Base-by-base conservation (phyloP, 2,888 invertebrate genomes). In the Lycophotia porphyrea region DNA sequence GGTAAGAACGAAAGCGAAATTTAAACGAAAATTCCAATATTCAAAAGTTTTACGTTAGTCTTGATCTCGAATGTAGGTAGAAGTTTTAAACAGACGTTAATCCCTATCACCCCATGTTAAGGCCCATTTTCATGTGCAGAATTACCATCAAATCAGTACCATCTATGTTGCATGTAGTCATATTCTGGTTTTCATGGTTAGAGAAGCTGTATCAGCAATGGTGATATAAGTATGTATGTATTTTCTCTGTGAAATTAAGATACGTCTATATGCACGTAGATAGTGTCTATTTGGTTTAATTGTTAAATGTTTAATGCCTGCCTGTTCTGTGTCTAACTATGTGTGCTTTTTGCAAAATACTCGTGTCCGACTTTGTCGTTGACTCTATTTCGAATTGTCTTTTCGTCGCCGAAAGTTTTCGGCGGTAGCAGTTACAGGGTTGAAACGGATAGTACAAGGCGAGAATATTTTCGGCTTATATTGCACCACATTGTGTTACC, bases 1-100 rank as follows among this genome's bases (percentile, higher is more conserved):
- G 96, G 96, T 96, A 96, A 96, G 95, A 93, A 92, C 89, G 92
- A 90, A 84, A 88, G 89, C 87, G 88, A 87, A 90, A 87, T 87
- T 83, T 85, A 81, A 78, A 80, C 71, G 75, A 72, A 70, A 80
- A 80, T 71, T 75, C 68, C 67, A 65, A 63, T 75, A 68, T 76
- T 76, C 58, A 78, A 85, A 76, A 78, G 36, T 66, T 69, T 42
- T 63, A 73, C 73, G 85, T 61, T 74, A 74, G 49, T 77, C 47
- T 74, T 78, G 77, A 49, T 77, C 47, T 74, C 79, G 79, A 71
- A 82, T 66, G 34, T 86, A 85, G 78, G 84, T 36, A 71, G 81
- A 64, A 74, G 44, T 77, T 60, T 74, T 47, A 70, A 72, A 64
- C 27, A 75, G 60, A 81, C 75, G 73, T 77, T 61, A 74, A 71